Evolutionary conservation across 1,140 invertebrate genomes (phyloP).

Genomic region (Drosophila watanabei): DNA sequence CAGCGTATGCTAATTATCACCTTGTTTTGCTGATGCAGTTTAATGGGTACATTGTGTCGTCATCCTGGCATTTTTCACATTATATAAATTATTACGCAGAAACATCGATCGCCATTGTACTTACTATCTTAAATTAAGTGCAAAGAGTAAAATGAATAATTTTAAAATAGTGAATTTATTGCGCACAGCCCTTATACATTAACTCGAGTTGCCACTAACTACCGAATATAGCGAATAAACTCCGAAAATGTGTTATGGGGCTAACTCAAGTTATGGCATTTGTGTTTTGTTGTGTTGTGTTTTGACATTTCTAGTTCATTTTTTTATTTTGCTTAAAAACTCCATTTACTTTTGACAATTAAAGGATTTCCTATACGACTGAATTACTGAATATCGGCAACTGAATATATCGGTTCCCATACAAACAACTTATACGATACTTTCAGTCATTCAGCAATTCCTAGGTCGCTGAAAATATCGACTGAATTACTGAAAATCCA

Average conservation of each 20-base stretch:
- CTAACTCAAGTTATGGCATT: not conserved
- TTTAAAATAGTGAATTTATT: not conserved
- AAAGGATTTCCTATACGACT: too few relatives aligned
- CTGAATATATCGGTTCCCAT: too few relatives aligned
- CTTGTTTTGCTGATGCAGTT: slow-evolving; percentile 30
- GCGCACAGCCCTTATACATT: not conserved
- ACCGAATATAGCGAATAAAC: not conserved
- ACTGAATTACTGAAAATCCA: too few relatives aligned
- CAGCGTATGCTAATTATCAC: slow-evolving; percentile 8
- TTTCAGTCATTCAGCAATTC: too few relatives aligned
- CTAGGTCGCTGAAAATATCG: too few relatives aligned
- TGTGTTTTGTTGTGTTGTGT: too few relatives aligned
- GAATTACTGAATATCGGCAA: too few relatives aligned
- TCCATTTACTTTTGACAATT: too few relatives aligned
- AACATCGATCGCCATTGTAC: not conserved
- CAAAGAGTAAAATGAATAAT: not conserved
- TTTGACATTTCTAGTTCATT: too few relatives aligned
- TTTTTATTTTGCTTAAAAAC: too few relatives aligned
- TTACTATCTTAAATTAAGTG: not conserved
- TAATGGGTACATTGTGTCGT: slow-evolving; percentile 22
- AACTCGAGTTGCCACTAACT: too few relatives aligned
- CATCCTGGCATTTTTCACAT: slow-evolving; percentile 28
- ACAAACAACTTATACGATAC: too few relatives aligned
- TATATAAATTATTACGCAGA: slow-evolving; percentile 8
- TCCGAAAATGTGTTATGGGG: not conserved